A percentile compares a stretch with the other conserved stretches of the same genome.
These are phyloP conservation scores for Sarcophaga rosellei DNA, from an alignment of 2,888 invertebrate species.

Conservation along the genomic window DNA sequence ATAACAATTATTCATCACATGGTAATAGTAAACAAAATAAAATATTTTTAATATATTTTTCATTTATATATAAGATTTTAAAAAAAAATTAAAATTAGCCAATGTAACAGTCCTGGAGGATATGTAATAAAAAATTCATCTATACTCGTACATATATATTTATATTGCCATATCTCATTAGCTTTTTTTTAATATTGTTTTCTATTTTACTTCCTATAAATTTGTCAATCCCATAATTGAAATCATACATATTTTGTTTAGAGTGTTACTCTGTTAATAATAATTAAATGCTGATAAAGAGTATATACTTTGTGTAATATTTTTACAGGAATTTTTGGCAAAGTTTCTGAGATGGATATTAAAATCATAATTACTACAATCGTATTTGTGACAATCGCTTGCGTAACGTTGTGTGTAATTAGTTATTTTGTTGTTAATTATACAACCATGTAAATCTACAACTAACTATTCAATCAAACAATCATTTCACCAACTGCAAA, in stretches of 20 bases:
- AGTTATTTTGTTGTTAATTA: conserved; percentile 73
- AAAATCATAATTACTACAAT: conserved; percentile 79
- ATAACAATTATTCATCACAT: no score
- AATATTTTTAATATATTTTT: background rate
- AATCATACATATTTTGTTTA: background rate
- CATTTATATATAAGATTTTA: background rate
- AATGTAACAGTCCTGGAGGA: background rate
- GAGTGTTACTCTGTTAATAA: conserved; percentile 15
- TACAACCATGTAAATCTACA: conserved; percentile 70
- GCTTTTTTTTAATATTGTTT: conserved; percentile 43
- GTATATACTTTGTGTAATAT: conserved; percentile 59
- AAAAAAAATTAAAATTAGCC: background rate
- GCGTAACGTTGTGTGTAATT: conserved; percentile 74
- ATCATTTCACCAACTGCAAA: background rate
- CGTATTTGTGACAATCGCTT: conserved; percentile 76
- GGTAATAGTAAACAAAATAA: no score
- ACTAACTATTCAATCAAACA: conserved; percentile 42
- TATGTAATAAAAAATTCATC: background rate
- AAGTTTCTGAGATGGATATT: conserved; percentile 81
- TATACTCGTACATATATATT: background rate
- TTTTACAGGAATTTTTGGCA: conserved; percentile 81
- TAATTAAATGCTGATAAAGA: conserved; percentile 38
- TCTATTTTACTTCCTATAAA: conserved; percentile 28
- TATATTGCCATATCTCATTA: conserved; percentile 34
- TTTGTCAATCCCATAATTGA: conserved; percentile 21